phyloP scores from a whole-genome alignment of 1,140 invertebrate species.

The Diachasma alloeum region DNA sequence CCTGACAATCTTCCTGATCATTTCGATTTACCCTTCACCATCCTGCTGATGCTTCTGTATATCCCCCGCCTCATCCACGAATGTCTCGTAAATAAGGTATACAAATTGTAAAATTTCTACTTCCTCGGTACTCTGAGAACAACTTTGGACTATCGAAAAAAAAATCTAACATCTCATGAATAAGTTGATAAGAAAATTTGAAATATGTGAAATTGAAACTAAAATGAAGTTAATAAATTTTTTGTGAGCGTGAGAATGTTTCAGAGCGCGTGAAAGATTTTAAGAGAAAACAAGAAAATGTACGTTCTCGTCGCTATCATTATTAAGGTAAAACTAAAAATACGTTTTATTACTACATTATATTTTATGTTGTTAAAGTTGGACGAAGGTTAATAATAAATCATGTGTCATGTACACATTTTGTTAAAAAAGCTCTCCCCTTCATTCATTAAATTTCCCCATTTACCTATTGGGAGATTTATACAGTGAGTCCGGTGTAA shows the following conservation, averaged over 20 bases:
- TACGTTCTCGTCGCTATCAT: conserved; percentile 55
- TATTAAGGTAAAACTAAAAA: conserved; percentile 54
- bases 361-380: conserved; percentile 67
- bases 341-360: conserved; percentile 64
- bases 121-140: not conserved
- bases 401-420: conserved; percentile 60
- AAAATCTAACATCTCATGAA: not conserved
- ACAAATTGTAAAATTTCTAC: conserved; percentile 1
- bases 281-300: conserved; percentile 32
- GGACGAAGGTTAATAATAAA: conserved; percentile 65
- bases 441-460: conserved; percentile 26
- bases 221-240: not conserved
- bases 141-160: not conserved
- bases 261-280: conserved; percentile 2
- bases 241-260: not conserved
- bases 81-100: not conserved
- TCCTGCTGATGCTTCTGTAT: not conserved
- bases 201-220: not conserved
- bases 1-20: too few relatives aligned
- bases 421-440: conserved; percentile 53
- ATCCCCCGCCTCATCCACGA: not conserved
- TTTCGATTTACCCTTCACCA: too few relatives aligned
- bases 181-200: not conserved
- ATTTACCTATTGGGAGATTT: too few relatives aligned
- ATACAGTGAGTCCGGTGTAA: too few relatives aligned